Evolutionary conservation across 2,888 invertebrate genomes (phyloP), one percentile per base, ranked within the genome.

Genomic region (Helobdella robusta): DNA sequence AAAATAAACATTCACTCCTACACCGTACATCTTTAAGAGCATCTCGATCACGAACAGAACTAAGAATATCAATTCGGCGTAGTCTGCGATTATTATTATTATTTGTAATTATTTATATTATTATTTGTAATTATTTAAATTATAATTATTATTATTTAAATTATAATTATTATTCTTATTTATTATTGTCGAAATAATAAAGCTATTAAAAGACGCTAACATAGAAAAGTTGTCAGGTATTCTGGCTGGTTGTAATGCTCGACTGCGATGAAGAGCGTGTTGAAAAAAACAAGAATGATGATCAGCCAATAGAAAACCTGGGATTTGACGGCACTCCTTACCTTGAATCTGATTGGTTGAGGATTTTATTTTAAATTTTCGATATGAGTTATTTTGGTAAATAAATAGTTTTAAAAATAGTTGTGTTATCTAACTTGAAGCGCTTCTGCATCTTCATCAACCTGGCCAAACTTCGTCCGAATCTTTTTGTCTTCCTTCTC

Each of bases 291-390:
- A 79, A 99, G 86, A 75, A 97, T 89, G 79, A 99, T 99, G 81
- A 99, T 97, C 80, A 91, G 89, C 98, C 98, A 98, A 84, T 98
- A 98, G 83, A 97, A 97, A 85, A 90, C 88, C 82, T 97, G 95
- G 72, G 91, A 91, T 83, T 97, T 97, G 75, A 97, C 94, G 72
- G 90, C 88, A 79, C 91, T 90, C 46, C 77, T 72, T 11, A 76
- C 44, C n/a, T 60, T 60, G 28, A 60, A 44, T 25, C 60, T 60
- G 36, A n/a, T n/a, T n/a, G n/a, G n/a, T n/a, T n/a, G n/a, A n/a
- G n/a, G n/a, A n/a, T n/a, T n/a, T n/a, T n/a, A n/a, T n/a, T n/a
- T n/a, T n/a, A n/a, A n/a, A n/a, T n/a, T n/a, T n/a, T n/a, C n/a
- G n/a, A n/a, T n/a, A n/a, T n/a, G n/a, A n/a, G n/a, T n/a, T n/a